Evolutionary conservation across 2,797 vertebrate species (phyloP), one percentile per base, ranked within the genome.

Genomic region (Pachyuromys duprasi): DNA sequence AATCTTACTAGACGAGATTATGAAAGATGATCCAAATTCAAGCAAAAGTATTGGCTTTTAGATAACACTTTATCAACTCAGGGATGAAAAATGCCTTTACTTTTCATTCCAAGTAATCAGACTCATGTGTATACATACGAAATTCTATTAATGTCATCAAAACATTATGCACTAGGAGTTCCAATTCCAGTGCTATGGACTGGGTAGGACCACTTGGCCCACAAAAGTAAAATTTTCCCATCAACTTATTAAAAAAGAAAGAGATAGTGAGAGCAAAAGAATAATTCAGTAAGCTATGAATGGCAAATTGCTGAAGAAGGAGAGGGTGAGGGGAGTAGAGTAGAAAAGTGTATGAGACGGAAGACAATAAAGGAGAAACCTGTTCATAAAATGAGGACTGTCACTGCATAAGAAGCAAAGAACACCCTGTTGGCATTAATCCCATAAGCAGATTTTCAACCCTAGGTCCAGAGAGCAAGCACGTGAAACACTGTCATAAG

Each of bases 1-100:
- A 86, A 53, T 76, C 55, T 69, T 36, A 86, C 28, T 63, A 93
- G 53, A 15, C n/a, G 39, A 75, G n/a, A 18, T 49, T 86, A 31
- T 70, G 45, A 94, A 89, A 93, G 8, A 87, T 57, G 24, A 75
- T 63, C 45, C 31, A 70, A 86, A 91, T 80, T 63, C 60, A 86
- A 89, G 65, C 11, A 78, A 91, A 97, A 26, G 7, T 62, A 63
- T 3, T 93, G 31, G 55, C 76, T 83, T 8, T 49, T 49, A 49
- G 20, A 91, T 24, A 74, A 86, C 93, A 69, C 24, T 70, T 91
- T 33, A 67, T 63, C n/a, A 95, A 45, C 20, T 9, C 0, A 81
- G 42, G 24, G 88, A 91, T 53, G 36, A 62, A n/a, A 81, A 75
- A 83, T 84, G 55, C 0, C 55, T 93, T 90, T 83, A 45, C 0